phyloP scores from a whole-genome alignment of 2,113 vertebrate genomes.

The Tenrec ecaudatus region DNA sequence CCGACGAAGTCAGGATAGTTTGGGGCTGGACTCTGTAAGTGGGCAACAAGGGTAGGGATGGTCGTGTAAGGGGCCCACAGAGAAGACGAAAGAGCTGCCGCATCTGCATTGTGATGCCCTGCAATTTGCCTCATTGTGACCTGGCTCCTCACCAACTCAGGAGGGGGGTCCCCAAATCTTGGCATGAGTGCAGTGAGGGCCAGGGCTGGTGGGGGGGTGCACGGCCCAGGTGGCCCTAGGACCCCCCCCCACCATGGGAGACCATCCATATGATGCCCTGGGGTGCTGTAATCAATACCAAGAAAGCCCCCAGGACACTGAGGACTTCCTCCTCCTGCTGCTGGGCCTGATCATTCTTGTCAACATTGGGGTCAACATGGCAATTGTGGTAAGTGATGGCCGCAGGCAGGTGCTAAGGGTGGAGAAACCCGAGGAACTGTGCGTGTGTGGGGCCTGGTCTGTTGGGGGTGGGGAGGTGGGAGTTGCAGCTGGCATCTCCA shows the following conservation, averaged over 20 bases:
- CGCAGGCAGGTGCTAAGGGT: background rate
- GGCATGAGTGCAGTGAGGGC: conserved; percentile 50
- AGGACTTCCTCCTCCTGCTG: conserved; percentile 72
- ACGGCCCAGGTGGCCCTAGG: conserved; percentile 71
- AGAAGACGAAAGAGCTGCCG: background rate
- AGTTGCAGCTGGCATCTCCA: too few species aligned
- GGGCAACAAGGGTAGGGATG: background rate
- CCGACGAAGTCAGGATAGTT: background rate
- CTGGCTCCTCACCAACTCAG: background rate
- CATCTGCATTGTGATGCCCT: conserved; percentile 67
- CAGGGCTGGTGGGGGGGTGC: conserved; percentile 18
- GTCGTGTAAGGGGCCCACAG: background rate
- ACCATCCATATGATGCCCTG: conserved; percentile 39
- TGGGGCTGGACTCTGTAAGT: background rate
- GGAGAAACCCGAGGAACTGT: background rate
- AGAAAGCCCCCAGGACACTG: conserved; percentile 46
- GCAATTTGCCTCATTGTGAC: conserved; percentile 70
- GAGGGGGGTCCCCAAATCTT: background rate
- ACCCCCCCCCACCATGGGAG: conserved; percentile 76
- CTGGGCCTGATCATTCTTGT: conserved; percentile 73
- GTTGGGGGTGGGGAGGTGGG: too few species aligned
- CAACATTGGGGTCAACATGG: conserved; percentile 72
- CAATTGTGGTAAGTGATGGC: conserved; percentile 68
- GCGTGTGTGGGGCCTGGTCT: background rate
- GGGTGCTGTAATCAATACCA: conserved; percentile 57